Evolutionary conservation across 2,888 invertebrate species (phyloP), one percentile per base, ranked within the genome.

Genomic region (Tenthredo amoena): DNA sequence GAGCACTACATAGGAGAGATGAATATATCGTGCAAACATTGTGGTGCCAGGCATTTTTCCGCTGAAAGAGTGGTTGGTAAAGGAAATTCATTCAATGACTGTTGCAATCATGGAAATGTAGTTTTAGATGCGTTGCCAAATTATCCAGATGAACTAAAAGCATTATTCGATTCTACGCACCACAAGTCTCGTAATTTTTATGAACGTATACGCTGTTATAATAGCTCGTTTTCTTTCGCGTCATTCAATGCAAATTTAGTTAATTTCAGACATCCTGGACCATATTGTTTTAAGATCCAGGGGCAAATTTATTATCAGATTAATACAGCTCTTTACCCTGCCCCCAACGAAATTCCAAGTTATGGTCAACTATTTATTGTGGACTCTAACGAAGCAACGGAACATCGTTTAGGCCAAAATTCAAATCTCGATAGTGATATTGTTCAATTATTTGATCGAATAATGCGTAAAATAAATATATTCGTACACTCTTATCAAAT

Each of bases 241-340:
- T 85, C 86, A 15, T 84, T 86, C 26, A 85, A 86, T 81, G 82
- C 84, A 4, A 74, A 86, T 65, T 84, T 85, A 0, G 50, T 85
- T 1, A 71, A 84, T 84, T 86, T 86, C 12, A 34, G 40, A 37
- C 18, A 9, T 37, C 71, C 37, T 2, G 68, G 31, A 31, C 68
- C 37, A 6, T 71, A 71, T 40, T 71, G n/a, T n/a, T 71, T 71
- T 34, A 85, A 84, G 50, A 86, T 86, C 4, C 87, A 86, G 21
- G 86, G 86, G 15, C 86, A 87, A 84, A 86, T 88, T 82, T 88
- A 88, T 83, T 86, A 87, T 85, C 86, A 88, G 84, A 86, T 88
- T 58, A 88, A 87, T 71, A 87, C 86, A 9, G 62, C 87, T 21
- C 86, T 86, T 31, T 83, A 86, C 58, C 86, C 87, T 55, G 68